These are phyloP conservation scores for Brachylomia viminalis DNA, from an alignment of 2,888 invertebrate genomes.

Conservation along the genomic window DNA sequence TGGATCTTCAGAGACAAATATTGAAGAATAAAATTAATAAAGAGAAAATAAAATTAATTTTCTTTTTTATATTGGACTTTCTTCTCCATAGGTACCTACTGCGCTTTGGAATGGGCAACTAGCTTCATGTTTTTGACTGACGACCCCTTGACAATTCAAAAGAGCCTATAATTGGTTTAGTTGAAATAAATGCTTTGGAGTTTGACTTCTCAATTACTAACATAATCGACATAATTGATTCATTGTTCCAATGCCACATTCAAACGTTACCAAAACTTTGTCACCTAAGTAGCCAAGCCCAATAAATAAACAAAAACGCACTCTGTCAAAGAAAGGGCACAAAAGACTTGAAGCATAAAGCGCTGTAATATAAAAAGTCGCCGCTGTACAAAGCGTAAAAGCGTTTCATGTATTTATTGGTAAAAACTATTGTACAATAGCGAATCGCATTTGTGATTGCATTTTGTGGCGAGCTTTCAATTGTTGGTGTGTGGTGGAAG, in stretches of 20 bases:
- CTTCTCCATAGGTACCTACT: too few relatives aligned
- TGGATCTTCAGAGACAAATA: conserved; percentile 3
- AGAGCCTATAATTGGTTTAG: too few relatives aligned
- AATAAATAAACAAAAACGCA: conserved; percentile 47
- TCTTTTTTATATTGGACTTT: not conserved
- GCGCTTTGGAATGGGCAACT: too few relatives aligned
- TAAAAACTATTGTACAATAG: conserved; percentile 76
- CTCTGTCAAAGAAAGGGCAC: conserved; percentile 56
- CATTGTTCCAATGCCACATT: conserved; percentile 27
- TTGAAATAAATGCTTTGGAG: too few relatives aligned
- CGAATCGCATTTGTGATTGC: conserved; percentile 78
- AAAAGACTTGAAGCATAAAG: conserved; percentile 55
- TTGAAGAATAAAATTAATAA: not conserved
- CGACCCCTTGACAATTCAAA: too few relatives aligned
- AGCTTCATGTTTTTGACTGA: too few relatives aligned
- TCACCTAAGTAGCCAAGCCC: conserved; percentile 51
- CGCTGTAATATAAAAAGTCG: conserved; percentile 67
- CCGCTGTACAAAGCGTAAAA: conserved; percentile 72
- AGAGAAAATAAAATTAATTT: too few relatives aligned
- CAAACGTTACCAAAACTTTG: conserved; percentile 40
- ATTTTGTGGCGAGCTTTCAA: conserved; percentile 77
- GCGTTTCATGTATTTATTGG: conserved; percentile 75
- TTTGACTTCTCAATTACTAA: conserved; percentile 38
- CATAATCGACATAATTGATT: conserved; percentile 25
- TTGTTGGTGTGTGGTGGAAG: conserved; percentile 64